Evolutionary conservation across 2,888 invertebrate genomes (phyloP).

Genomic region (Sussaba pulchella): DNA sequence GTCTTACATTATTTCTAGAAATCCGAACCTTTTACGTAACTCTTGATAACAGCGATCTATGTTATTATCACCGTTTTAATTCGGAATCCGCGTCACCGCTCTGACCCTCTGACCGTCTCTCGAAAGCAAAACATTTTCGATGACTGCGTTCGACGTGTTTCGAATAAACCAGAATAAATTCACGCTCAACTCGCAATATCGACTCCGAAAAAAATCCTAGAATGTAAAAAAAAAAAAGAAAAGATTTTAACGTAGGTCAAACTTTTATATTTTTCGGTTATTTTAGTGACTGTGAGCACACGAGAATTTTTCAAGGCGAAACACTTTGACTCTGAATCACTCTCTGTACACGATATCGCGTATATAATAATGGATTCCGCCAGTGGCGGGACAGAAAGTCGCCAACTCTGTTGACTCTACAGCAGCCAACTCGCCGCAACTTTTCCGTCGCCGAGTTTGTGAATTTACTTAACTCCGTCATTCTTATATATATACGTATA

Average conservation of each 20-base stretch:
- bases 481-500: neutral
- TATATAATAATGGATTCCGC: constrained; percentile 37
- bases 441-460: constrained; percentile 46
- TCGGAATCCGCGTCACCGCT: neutral
- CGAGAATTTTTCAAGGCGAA: constrained; percentile 49
- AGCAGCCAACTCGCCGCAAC: constrained; percentile 40
- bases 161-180: constrained; percentile 6
- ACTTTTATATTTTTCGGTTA: constrained; percentile 25
- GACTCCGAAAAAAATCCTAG: neutral
- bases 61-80: no score
- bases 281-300: constrained; percentile 8
- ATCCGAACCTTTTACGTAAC: no score
- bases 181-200: neutral
- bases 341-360: constrained; percentile 27
- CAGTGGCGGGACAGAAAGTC: constrained; percentile 19
- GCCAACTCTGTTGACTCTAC: constrained; percentile 40
- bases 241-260: neutral
- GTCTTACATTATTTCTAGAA: no score
- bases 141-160: neutral
- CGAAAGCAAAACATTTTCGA: neutral
- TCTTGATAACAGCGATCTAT: no score
- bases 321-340: constrained; percentile 34
- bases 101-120: neutral
- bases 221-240: neutral
- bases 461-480: constrained; percentile 11